Evolutionary conservation across 2,888 invertebrate genomes (phyloP).

Genomic region (Pyrgus malvae): DNA sequence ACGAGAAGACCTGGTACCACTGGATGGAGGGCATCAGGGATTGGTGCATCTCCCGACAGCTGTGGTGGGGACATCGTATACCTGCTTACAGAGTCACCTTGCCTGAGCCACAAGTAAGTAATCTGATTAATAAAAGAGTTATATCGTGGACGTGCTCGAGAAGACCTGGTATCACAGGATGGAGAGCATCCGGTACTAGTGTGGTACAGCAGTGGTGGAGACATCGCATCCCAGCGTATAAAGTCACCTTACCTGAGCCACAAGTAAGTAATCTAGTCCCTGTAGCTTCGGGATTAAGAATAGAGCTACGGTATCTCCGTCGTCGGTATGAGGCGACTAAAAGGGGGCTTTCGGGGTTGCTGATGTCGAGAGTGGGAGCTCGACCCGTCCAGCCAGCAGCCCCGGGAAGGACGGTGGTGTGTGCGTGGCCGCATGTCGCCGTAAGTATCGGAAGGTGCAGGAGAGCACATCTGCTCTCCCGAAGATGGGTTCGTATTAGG

Average conservation of each 20-base stretch:
- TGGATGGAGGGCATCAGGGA: slow-evolving; percentile 98
- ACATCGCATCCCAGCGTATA: slow-evolving; percentile 97
- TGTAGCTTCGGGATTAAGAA: too few relatives aligned
- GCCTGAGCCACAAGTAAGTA: slow-evolving; percentile 32
- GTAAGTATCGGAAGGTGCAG: too few relatives aligned
- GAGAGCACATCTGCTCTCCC: too few relatives aligned
- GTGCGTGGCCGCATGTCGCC: too few relatives aligned
- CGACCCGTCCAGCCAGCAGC: too few relatives aligned
- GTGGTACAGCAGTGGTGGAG: slow-evolving; percentile 98
- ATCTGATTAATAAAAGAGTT: too few relatives aligned
- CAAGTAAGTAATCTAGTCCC: slow-evolving; percentile 32
- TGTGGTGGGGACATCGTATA: slow-evolving; percentile 99
- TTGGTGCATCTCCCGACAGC: slow-evolving; percentile 99
- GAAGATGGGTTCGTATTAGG: too few relatives aligned
- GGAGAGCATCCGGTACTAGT: slow-evolving; percentile 89
- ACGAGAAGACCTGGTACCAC: slow-evolving; percentile 95
- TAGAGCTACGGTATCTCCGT: too few relatives aligned
- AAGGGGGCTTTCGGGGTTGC: too few relatives aligned
- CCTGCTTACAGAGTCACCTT: slow-evolving; percentile 91
- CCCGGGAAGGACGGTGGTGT: too few relatives aligned
- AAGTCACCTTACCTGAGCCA: slow-evolving; percentile 65
- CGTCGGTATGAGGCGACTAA: too few relatives aligned
- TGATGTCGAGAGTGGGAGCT: too few relatives aligned
- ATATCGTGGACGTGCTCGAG: slow-evolving; percentile 94
- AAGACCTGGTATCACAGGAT: slow-evolving; percentile 99